These are phyloP conservation scores for Pteropus alecto DNA, from an alignment of 2,113 vertebrate species.

Conservation along the genomic window DNA sequence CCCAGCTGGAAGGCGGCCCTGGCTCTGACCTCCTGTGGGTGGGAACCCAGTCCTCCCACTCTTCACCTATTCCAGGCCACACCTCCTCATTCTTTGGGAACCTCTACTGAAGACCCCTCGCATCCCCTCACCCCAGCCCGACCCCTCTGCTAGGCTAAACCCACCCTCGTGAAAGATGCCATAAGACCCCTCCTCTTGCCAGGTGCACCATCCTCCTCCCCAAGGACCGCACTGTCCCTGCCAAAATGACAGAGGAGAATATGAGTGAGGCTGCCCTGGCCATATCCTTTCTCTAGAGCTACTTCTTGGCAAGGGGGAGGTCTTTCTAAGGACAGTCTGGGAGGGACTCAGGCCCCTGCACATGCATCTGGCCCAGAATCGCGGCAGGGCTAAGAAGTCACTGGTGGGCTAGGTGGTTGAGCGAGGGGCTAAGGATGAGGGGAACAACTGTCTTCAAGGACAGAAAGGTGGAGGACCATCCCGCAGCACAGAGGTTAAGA, in stretches of 20 bases:
- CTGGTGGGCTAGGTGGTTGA: background rate
- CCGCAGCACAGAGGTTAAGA: background rate
- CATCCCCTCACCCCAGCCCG: background rate
- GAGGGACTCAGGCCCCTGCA: background rate
- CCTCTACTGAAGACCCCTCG: background rate
- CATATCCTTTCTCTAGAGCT: background rate
- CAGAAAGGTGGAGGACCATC: no score
- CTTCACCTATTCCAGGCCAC: background rate
- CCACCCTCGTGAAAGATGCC: background rate
- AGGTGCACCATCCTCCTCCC: background rate
- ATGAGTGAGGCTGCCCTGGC: background rate
- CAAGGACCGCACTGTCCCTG: background rate
- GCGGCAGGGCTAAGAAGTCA: background rate
- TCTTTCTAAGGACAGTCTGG: conserved; percentile 3
- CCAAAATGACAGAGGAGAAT: conserved; percentile 34
- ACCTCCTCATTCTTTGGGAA: background rate
- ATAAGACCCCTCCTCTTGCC: background rate
- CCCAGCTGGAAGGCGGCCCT: background rate
- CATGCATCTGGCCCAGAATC: background rate
- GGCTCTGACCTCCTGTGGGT: background rate
- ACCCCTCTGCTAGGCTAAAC: background rate
- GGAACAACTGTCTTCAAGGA: background rate
- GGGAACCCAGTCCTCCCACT: background rate
- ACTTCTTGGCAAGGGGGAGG: background rate
- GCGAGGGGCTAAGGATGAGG: background rate